Evolutionary conservation across 2,113 vertebrate species (phyloP), one percentile per base, ranked within the genome.

Genomic region (Oxygymnocypris stewartii): DNA sequence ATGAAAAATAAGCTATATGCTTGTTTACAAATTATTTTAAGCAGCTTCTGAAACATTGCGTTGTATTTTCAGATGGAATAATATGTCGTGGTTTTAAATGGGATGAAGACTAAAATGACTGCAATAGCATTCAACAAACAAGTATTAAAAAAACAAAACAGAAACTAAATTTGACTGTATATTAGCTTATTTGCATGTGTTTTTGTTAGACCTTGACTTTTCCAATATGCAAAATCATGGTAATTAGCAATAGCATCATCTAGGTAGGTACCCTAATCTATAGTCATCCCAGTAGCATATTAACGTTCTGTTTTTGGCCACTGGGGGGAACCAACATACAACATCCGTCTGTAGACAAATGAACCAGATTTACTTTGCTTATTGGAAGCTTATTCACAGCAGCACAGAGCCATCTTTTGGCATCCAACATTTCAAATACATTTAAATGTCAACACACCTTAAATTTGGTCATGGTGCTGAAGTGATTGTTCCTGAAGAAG

Each of bases 401-500:
- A 78, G n/a, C 25, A 77, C 28, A 51, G 16, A 31, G 57, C n/a
- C 8, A 18, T 37, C 7, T 74, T 44, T 65, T 28, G 54, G 16
- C 76, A 25, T 84, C 61, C 88, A 11, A 11, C 51, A 79, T 67
- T 44, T 47, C 40, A 47, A 12, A 77, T 12, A 57, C 49, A 61
- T 78, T 49, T 73, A 12, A 49, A 16, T 47, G 63, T 84, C 13
- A 82, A 85, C 93, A 99, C 97, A 99, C 98, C 97, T 99, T 97
- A 92, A 97, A 96, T 93, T 99, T 99, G 93, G 97, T 99, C 97
- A 99, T 99, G 93, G 98, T 99, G 95, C 98, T 99, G 92, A 99
- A 99, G 95, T 99, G 98, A 95, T 99, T 99, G 93, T 99, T 99
- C 93, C 98, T 97, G 94, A 99, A 99, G 94, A 99, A 99, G 85